These are phyloP conservation scores for Mus spicilegus DNA, from an alignment of 2,113 vertebrate species.

Conservation along the genomic window DNA sequence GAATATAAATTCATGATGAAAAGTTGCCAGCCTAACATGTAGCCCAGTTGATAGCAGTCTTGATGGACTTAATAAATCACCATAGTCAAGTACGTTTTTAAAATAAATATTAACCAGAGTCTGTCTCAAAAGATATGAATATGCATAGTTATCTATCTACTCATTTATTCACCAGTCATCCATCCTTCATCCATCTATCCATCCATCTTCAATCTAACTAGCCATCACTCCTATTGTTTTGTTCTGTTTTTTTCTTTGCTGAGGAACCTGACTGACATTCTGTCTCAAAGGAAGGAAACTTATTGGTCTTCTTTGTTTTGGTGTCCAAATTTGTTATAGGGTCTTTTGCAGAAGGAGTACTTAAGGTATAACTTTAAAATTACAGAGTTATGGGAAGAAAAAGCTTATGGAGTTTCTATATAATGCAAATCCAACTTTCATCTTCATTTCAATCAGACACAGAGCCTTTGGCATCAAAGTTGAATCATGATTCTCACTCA, in stretches of 20 bases:
- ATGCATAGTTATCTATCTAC: not conserved
- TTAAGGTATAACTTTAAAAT: not conserved
- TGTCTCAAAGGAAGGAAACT: not conserved
- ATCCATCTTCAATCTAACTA: not conserved
- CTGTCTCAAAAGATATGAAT: not conserved
- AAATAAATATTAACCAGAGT: not conserved
- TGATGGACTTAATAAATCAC: not conserved
- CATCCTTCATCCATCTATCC: not conserved
- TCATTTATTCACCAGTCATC: not conserved
- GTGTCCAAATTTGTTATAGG: not conserved
- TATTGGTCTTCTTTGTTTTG: not conserved
- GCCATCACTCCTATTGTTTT: not conserved
- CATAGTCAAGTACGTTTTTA: not conserved
- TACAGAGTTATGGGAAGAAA: not conserved
- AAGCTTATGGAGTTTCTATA: not conserved
- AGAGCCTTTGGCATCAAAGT: not conserved
- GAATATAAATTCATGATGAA: not conserved
- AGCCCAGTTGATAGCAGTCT: not conserved
- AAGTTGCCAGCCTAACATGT: not conserved
- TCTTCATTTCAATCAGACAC: slow-evolving; percentile 31
- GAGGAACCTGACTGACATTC: not conserved
- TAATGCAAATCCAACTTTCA: slow-evolving; percentile 24
- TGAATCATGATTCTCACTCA: not conserved
- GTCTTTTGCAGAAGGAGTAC: not conserved
- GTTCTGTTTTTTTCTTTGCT: not conserved